phyloP scores from a whole-genome alignment of 1,140 invertebrate genomes.

The Nasonia giraulti region DNA sequence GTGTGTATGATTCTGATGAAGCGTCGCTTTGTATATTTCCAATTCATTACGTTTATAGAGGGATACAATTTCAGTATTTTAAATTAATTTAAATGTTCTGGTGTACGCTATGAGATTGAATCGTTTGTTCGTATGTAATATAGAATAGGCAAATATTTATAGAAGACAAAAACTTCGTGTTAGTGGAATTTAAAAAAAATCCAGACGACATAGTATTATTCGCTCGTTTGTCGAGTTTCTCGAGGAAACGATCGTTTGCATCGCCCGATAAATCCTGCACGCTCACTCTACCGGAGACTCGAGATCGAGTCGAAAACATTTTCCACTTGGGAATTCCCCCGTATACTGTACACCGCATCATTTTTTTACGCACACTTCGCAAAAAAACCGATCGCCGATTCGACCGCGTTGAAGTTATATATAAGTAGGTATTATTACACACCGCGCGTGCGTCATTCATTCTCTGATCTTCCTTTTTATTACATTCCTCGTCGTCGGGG shows the following conservation, averaged over 20 bases:
- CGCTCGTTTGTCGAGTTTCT: too few relatives aligned
- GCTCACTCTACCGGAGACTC: background rate
- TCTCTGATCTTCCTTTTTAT: background rate
- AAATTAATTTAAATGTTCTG: too few relatives aligned
- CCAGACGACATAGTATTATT: too few relatives aligned
- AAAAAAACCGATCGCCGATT: background rate
- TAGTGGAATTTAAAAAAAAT: too few relatives aligned
- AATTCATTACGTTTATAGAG: background rate
- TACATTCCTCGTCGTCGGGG: background rate
- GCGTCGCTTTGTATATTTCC: background rate
- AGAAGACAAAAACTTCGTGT: too few relatives aligned
- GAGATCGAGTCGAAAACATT: background rate
- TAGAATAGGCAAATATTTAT: too few relatives aligned
- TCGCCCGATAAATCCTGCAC: background rate
- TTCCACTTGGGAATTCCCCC: background rate
- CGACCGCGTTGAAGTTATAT: background rate
- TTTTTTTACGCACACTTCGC: too few relatives aligned
- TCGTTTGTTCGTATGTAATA: too few relatives aligned
- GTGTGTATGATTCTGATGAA: background rate
- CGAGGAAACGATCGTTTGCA: too few relatives aligned
- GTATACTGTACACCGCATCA: background rate
- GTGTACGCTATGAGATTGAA: too few relatives aligned
- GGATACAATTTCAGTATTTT: too few relatives aligned
- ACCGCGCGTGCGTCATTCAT: background rate
- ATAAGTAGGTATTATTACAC: background rate